Evolutionary conservation across 2,113 vertebrate species (phyloP).

Genomic region (Salvator merianae): DNA sequence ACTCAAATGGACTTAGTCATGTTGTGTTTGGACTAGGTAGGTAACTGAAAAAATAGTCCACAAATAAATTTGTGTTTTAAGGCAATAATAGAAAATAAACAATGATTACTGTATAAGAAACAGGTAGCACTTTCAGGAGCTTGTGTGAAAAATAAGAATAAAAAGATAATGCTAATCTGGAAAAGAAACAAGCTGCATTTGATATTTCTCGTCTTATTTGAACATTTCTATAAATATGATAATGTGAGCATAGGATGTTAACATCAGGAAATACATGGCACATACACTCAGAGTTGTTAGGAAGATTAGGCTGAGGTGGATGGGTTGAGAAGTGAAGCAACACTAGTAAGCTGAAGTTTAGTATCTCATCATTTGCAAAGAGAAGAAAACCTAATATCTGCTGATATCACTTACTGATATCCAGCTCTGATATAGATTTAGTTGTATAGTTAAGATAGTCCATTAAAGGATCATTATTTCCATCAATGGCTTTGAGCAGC

Average conservation of each 20-base stretch:
- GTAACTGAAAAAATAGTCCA: too few relatives aligned
- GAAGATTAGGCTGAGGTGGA: background rate
- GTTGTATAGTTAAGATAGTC: background rate
- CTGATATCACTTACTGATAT: too few relatives aligned
- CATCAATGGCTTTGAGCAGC: background rate
- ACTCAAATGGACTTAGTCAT: too few relatives aligned
- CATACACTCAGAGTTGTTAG: background rate
- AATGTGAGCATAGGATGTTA: background rate
- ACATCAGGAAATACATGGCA: background rate
- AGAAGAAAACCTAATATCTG: too few relatives aligned
- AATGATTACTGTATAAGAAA: too few relatives aligned
- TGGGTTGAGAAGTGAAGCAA: background rate
- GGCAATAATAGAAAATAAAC: too few relatives aligned
- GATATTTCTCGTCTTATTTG: background rate
- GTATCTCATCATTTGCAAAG: background rate
- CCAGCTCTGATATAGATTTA: too few relatives aligned
- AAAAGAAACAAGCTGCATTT: background rate
- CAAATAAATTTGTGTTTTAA: too few relatives aligned
- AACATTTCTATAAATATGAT: background rate
- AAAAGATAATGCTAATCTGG: too few relatives aligned
- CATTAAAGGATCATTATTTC: background rate
- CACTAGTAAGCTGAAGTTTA: background rate
- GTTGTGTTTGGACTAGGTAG: too few relatives aligned
- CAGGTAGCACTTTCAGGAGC: too few relatives aligned
- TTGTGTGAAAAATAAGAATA: too few relatives aligned